These are phyloP conservation scores for Macroteleia sp. DNA, from an alignment of 2,888 invertebrate species.

Conservation along the genomic window DNA sequence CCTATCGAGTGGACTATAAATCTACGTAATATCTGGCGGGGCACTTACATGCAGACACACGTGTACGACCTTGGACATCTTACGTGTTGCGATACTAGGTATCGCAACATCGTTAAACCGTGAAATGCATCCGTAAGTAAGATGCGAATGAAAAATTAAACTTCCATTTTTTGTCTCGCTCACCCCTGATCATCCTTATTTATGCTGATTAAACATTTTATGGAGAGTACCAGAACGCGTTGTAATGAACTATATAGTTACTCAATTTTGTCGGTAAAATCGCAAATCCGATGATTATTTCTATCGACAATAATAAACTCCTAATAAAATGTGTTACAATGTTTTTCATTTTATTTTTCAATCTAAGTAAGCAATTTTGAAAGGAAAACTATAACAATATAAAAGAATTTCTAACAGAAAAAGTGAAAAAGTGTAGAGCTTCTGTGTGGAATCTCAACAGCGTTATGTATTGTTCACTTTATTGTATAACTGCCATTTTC, in stretches of 20 bases:
- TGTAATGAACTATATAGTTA: slow-evolving; percentile 33
- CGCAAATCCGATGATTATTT: slow-evolving; percentile 52
- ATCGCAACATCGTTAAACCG: slow-evolving; percentile 61
- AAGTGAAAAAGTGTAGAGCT: background rate
- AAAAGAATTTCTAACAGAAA: too few species aligned
- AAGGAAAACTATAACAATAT: too few species aligned
- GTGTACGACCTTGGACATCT: slow-evolving; percentile 53
- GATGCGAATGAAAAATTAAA: slow-evolving; percentile 36
- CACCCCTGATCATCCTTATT: slow-evolving; percentile 34
- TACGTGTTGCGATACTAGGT: slow-evolving; percentile 49
- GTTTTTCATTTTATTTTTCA: too few species aligned
- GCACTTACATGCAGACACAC: slow-evolving; percentile 48
- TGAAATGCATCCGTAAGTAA: slow-evolving; percentile 42
- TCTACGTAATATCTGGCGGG: slow-evolving; percentile 60
- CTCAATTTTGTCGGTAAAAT: slow-evolving; percentile 38
- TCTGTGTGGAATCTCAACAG: background rate
- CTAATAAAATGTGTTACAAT: slow-evolving; percentile 16
- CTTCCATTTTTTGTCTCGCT: slow-evolving; percentile 11
- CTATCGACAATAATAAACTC: slow-evolving; percentile 12
- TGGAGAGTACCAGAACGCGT: background rate
- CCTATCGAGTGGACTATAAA: slow-evolving; percentile 64
- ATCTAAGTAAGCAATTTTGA: too few species aligned
- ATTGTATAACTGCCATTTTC: slow-evolving; percentile 14
- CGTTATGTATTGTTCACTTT: slow-evolving; percentile 17
- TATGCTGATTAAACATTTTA: slow-evolving; percentile 45